Conservation (phyloP, 2,113 vertebrate genomes). For the Crotalus viridis region DNA sequence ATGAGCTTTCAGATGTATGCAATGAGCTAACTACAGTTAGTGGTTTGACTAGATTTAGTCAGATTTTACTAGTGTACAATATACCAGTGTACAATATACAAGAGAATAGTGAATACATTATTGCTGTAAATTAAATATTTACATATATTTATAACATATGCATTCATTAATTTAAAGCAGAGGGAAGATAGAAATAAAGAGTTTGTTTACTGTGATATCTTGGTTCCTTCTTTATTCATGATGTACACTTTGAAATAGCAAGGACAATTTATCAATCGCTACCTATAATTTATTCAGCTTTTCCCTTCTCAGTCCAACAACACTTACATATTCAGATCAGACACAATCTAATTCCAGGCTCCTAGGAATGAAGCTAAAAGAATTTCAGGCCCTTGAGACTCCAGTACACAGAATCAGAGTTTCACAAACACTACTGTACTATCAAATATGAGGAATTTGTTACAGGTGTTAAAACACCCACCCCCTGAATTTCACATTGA, state of each 20-base stretch:
- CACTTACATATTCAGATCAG: conserved; percentile 36
- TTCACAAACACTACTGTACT: conserved; percentile 30
- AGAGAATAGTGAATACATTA: conserved; percentile 61
- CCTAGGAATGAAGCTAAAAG: conserved; percentile 46
- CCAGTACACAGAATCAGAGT: conserved; percentile 32
- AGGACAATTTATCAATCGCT: conserved; percentile 19
- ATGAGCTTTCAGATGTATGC: conserved; percentile 18
- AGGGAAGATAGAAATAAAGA: conserved; percentile 24
- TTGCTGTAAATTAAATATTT: conserved; percentile 11
- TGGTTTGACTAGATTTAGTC: conserved; percentile 48
- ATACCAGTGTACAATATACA: conserved; percentile 34
- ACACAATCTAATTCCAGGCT: conserved; percentile 33
- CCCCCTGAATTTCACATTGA: conserved; percentile 39
- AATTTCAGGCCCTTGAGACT: conserved; percentile 32
- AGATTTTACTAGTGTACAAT: conserved; percentile 55
- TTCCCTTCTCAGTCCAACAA: conserved; percentile 26
- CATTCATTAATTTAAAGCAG: not conserved
- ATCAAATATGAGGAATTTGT: conserved; percentile 48
- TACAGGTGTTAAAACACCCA: conserved; percentile 44
- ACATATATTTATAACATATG: not conserved
- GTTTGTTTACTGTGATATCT: conserved; percentile 9
- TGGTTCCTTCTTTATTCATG: not conserved
- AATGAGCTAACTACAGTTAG: conserved; percentile 44
- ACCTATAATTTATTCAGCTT: conserved; percentile 33
- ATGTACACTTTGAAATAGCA: conserved; percentile 6